These are phyloP conservation scores for Rhinichthys osculus DNA, from an alignment of 2,797 vertebrate species.

Conservation along the genomic window DNA sequence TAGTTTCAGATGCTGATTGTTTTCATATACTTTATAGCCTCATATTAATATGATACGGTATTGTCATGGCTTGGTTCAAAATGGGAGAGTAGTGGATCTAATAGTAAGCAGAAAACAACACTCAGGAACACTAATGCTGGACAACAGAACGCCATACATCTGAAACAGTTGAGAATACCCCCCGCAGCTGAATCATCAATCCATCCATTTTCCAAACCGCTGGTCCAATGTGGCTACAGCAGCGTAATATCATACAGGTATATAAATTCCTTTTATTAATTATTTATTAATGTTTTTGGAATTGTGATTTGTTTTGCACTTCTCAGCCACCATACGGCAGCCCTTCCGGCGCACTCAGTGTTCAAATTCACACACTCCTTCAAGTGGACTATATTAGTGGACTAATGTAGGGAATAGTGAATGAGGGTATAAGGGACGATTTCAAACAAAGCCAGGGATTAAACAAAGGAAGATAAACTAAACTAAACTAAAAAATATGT, in stretches of 20 bases:
- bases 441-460: not conserved
- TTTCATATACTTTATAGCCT: conserved; percentile 25
- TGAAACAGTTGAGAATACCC: no score
- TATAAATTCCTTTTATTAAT: not conserved
- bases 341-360: no score
- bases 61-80: not conserved
- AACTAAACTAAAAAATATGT: not conserved
- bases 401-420: not conserved
- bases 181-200: not conserved
- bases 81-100: not conserved
- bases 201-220: not conserved
- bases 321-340: no score
- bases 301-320: no score
- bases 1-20: not conserved
- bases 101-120: not conserved
- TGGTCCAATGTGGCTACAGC: not conserved
- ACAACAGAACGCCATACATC: no score
- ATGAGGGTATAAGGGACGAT: not conserved
- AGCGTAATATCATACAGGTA: not conserved
- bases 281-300: no score
- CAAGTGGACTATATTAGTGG: not conserved
- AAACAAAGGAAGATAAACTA: not conserved
- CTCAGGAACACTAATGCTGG: not conserved
- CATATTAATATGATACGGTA: not conserved
- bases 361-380: not conserved